Conservation (phyloP, 1,140 invertebrate species). For the Mamestra configurata region DNA sequence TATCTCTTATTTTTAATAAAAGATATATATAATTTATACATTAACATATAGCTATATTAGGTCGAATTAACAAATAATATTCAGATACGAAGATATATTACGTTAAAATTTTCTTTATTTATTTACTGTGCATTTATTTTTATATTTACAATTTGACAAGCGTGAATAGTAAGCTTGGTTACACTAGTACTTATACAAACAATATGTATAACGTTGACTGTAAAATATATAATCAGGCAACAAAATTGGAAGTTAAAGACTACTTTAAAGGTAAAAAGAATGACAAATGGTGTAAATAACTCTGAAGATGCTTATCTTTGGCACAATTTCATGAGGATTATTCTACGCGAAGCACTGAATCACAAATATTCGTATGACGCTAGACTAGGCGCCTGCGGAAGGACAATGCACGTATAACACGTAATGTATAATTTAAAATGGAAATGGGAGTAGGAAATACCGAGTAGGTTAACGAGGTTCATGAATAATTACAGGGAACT, state of each 20-base stretch:
- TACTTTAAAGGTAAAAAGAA: slow-evolving; percentile 35
- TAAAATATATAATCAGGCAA: slow-evolving; percentile 18
- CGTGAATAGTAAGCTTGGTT: slow-evolving; percentile 81
- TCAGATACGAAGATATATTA: slow-evolving; percentile 63
- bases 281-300: slow-evolving; percentile 12
- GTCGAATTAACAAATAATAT: slow-evolving; percentile 68
- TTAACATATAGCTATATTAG: slow-evolving; percentile 68
- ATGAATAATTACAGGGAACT: slow-evolving; percentile 61
- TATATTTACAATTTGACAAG: slow-evolving; percentile 83
- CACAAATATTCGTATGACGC: slow-evolving; percentile 66
- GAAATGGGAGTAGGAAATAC: slow-evolving; percentile 52
- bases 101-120: slow-evolving; percentile 64
- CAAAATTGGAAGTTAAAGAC: slow-evolving; percentile 16
- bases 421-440: slow-evolving; percentile 59
- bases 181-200: slow-evolving; percentile 51
- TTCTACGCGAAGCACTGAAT: slow-evolving; percentile 67
- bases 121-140: slow-evolving; percentile 77
- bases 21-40: slow-evolving; percentile 79
- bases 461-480: slow-evolving; percentile 56
- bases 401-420: slow-evolving; percentile 55
- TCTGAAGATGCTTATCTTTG: slow-evolving; percentile 60
- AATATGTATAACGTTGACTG: slow-evolving; percentile 21
- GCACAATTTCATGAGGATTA: slow-evolving; percentile 67
- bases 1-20: slow-evolving; percentile 81
- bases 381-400: slow-evolving; percentile 53